These are phyloP conservation scores for Tachysurus fulvidraco DNA, from an alignment of 2,113 vertebrate genomes.

Conservation along the genomic window DNA sequence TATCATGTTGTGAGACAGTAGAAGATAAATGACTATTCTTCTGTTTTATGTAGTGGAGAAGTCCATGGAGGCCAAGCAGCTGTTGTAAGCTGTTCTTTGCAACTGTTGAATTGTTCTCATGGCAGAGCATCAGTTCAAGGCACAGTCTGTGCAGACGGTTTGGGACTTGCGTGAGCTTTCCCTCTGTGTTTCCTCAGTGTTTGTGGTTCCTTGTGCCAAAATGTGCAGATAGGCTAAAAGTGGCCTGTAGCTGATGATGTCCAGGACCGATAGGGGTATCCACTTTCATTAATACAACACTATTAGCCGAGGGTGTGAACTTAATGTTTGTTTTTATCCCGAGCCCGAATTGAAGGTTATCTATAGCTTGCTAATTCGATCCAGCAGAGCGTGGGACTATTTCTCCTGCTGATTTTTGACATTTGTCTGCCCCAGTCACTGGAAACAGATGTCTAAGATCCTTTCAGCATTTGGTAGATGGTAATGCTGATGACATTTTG, in stretches of 20 bases:
- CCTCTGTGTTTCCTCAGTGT: conserved; percentile 48
- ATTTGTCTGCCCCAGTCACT: conserved; percentile 68
- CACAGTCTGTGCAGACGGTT: conserved; percentile 28
- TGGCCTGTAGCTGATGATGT: conserved; percentile 65
- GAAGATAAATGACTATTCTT: conserved; percentile 41
- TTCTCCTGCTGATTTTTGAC: conserved; percentile 70
- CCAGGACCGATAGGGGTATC: conserved; percentile 66
- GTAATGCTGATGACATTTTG: conserved; percentile 70
- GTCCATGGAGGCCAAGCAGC: conserved; percentile 72
- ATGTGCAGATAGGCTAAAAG: conserved; percentile 61
- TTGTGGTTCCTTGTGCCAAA: conserved; percentile 66
- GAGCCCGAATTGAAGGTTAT: conserved; percentile 68
- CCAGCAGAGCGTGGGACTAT: conserved; percentile 64
- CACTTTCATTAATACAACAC: conserved; percentile 65
- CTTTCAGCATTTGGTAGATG: conserved; percentile 63
- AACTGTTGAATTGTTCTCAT: conserved; percentile 51
- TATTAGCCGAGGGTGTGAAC: conserved; percentile 70
- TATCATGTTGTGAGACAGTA: conserved; percentile 25
- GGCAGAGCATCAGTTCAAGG: conserved; percentile 22
- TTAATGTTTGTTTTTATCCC: conserved; percentile 64
- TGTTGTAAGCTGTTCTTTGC: conserved; percentile 65
- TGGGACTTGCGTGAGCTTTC: conserved; percentile 62
- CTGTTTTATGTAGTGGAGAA: conserved; percentile 37
- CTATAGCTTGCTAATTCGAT: conserved; percentile 74
- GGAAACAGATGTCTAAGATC: conserved; percentile 75